A percentile compares a stretch with the other conserved stretches of the same genome.
These are phyloP conservation scores for Philantomba maxwellii DNA, from an alignment of 2,113 vertebrate species.

Conservation along the genomic window DNA sequence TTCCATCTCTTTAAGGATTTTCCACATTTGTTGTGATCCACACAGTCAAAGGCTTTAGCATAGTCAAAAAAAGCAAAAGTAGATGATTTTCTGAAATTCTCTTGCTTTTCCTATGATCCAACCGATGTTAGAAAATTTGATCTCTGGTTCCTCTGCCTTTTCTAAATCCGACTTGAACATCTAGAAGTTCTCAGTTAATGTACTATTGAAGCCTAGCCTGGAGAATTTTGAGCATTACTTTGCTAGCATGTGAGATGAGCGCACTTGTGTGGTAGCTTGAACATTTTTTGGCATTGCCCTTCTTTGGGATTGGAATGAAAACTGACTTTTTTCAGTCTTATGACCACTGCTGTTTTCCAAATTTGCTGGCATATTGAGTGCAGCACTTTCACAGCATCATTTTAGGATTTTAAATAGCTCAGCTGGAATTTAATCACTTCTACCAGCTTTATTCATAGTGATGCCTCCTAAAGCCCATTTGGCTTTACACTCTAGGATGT, in stretches of 20 bases:
- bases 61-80: background rate
- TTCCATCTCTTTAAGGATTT: background rate
- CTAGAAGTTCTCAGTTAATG: background rate
- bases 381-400: background rate
- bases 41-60: background rate
- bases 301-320: background rate
- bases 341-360: background rate
- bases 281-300: background rate
- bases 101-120: background rate
- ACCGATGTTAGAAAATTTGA: background rate
- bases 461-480: background rate
- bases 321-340: background rate
- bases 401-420: background rate
- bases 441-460: background rate
- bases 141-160: background rate
- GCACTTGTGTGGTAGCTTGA: background rate
- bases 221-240: background rate
- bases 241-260: background rate
- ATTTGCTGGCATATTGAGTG: background rate
- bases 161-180: background rate
- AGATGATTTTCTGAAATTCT: background rate
- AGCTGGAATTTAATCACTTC: rapidly evolving
- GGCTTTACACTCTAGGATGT: background rate
- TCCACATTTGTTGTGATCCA: background rate
- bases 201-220: background rate